Conservation (phyloP, 2,113 vertebrate species). For the Tachuris rubrigastra region DNA sequence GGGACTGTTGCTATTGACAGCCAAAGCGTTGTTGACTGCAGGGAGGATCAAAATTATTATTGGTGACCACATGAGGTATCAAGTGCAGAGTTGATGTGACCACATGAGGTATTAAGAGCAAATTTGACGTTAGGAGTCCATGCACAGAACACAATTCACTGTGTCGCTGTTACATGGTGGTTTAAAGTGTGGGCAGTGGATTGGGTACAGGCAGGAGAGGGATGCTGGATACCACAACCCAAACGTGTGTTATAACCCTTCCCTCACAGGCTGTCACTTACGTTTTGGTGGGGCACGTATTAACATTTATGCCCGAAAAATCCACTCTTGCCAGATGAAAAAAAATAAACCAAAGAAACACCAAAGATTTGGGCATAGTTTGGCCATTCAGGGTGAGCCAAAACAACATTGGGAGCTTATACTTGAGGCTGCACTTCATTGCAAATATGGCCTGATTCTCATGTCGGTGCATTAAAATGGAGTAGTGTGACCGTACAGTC, state of each 20-base stretch:
- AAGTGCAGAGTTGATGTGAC: neutral
- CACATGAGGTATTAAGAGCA: neutral
- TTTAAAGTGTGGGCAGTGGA: neutral
- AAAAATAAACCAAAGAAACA: neutral
- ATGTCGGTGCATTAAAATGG: neutral
- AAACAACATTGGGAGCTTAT: neutral
- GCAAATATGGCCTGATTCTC: neutral
- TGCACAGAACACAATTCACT: neutral
- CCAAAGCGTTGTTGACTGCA: neutral
- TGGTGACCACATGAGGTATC: neutral
- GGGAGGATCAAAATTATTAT: neutral
- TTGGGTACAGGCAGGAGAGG: neutral
- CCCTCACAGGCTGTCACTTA: neutral
- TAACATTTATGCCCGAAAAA: neutral
- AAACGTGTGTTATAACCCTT: fast-evolving
- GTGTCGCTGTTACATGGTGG: neutral
- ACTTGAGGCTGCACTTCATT: neutral
- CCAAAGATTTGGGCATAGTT: neutral
- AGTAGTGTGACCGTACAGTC: neutral
- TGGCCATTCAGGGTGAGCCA: neutral
- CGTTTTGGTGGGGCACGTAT: neutral
- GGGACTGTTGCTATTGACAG: neutral
- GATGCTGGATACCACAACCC: neutral
- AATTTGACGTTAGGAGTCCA: neutral
- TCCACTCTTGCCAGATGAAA: neutral